phyloP scores from a whole-genome alignment of 2,113 vertebrate species.

The Physeter macrocephalus region DNA sequence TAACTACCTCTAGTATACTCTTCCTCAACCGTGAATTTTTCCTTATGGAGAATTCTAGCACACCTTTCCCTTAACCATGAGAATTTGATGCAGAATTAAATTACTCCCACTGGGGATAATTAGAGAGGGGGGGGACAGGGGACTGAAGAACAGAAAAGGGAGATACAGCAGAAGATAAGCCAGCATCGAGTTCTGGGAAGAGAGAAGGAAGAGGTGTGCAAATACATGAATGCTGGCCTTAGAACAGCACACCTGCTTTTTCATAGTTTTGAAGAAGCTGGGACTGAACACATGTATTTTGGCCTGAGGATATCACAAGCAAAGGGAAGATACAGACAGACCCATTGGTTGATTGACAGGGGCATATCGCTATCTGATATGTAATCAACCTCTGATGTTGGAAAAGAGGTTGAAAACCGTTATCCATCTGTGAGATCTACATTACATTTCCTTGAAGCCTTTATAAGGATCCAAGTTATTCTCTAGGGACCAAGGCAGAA shows the following conservation, averaged over 20 bases:
- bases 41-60: background rate
- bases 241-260: accelerated
- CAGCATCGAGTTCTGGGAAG: background rate
- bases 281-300: background rate
- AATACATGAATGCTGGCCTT: background rate
- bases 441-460: background rate
- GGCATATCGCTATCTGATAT: background rate
- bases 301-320: background rate
- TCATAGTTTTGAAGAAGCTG: background rate
- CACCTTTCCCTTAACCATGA: background rate
- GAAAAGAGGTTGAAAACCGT: background rate
- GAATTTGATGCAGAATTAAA: background rate
- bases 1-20: background rate
- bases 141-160: background rate
- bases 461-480: background rate
- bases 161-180: background rate
- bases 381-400: background rate
- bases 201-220: background rate
- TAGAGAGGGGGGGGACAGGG: background rate
- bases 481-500: background rate
- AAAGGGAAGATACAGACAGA: background rate
- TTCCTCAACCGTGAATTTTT: no score
- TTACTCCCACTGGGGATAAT: background rate
- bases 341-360: background rate
- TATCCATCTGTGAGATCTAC: accelerated